Conservation (phyloP, 2,888 invertebrate genomes). For the Ochropleura leucogaster region DNA sequence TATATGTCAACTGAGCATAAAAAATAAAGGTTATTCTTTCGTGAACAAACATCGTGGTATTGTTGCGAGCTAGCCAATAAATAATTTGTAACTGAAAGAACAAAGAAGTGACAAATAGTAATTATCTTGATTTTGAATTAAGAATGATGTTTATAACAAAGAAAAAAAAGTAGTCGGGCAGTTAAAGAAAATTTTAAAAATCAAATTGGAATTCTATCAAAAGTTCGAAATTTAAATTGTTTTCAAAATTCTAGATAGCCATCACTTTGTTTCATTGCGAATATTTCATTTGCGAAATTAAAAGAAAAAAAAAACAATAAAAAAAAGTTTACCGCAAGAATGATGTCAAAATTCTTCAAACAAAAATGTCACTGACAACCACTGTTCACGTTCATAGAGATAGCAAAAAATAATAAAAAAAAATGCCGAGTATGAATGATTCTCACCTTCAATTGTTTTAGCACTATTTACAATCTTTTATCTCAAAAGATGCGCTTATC, state of each 20-base stretch:
- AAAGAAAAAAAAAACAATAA: neutral
- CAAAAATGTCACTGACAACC: constrained; percentile 1
- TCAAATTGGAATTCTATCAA: neutral
- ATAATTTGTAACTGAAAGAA: neutral
- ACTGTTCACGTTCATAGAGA: neutral
- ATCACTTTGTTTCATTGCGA: neutral
- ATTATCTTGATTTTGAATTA: neutral
- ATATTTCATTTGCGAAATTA: no score
- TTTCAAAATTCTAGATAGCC: neutral
- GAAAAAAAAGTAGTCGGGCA: neutral
- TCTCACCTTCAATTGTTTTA: constrained; percentile 49
- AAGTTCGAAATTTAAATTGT: neutral
- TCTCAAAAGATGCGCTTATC: constrained; percentile 58
- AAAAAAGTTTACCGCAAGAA: neutral
- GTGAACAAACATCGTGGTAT: neutral
- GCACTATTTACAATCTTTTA: constrained; percentile 52
- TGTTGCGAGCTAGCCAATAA: neutral
- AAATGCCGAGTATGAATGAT: neutral
- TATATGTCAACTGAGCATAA: constrained; percentile 8
- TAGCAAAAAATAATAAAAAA: constrained; percentile 5
- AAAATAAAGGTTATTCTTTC: neutral
- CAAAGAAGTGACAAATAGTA: neutral
- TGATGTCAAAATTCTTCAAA: neutral
- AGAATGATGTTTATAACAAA: neutral
- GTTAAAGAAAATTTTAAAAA: neutral